Evolutionary conservation across 2,113 vertebrate genomes (phyloP).

Genomic region (Chaetodon auriga): DNA sequence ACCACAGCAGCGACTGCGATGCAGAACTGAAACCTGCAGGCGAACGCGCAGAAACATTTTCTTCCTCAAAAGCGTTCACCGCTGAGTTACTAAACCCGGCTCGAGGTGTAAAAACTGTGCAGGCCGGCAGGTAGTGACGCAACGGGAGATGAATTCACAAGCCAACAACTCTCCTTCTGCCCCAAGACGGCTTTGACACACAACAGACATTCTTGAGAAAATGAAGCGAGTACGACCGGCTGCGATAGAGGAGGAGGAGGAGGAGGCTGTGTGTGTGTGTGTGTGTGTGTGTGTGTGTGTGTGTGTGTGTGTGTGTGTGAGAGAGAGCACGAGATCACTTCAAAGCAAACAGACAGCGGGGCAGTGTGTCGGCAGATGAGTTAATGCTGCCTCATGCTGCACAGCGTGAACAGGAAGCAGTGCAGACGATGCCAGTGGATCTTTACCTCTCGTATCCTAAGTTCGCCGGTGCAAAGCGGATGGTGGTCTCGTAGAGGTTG

Average conservation of each 20-base stretch:
- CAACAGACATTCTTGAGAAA: constrained; percentile 24
- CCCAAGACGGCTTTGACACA: neutral
- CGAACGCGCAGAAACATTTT: neutral
- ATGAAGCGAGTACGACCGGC: neutral
- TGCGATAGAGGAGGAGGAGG: neutral
- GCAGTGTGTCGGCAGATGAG: neutral
- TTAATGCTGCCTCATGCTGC: neutral
- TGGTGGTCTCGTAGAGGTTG: constrained; percentile 88
- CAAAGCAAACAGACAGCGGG: neutral
- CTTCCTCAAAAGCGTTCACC: neutral
- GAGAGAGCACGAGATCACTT: neutral
- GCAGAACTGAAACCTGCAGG: neutral
- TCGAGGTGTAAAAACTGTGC: neutral
- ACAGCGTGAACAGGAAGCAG: constrained; percentile 46
- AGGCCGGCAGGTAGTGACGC: neutral
- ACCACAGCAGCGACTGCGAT: neutral
- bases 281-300: no score
- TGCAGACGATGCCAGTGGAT: neutral
- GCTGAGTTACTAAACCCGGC: neutral
- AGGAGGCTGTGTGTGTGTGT: neutral
- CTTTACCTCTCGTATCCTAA: constrained; percentile 89
- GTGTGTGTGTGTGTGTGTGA: neutral
- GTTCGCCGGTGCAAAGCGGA: constrained; percentile 93
- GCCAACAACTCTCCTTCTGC: neutral
- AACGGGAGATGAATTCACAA: neutral